Evolutionary conservation across 2,113 vertebrate genomes (phyloP).

Genomic region (Scomber scombrus): DNA sequence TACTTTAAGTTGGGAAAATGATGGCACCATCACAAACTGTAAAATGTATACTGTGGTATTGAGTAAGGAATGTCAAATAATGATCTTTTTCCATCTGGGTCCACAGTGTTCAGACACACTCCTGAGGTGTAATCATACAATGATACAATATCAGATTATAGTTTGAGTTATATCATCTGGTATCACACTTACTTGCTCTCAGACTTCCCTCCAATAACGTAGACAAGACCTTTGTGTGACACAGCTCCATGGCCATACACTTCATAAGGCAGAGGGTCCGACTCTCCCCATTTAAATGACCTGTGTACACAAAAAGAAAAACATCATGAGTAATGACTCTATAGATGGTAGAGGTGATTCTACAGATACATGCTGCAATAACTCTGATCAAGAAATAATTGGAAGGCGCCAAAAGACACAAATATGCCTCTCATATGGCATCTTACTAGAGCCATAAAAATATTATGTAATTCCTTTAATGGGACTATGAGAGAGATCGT

Average conservation of each 20-base stretch:
- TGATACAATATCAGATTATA: background rate
- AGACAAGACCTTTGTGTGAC: conserved; percentile 91
- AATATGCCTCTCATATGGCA: no score
- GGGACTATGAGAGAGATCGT: background rate
- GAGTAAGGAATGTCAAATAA: background rate
- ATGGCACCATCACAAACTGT: background rate
- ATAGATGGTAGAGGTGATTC: background rate
- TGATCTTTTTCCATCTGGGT: background rate
- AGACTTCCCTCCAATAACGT: conserved; percentile 94
- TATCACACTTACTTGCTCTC: conserved; percentile 87
- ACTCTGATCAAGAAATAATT: background rate
- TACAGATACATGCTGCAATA: background rate
- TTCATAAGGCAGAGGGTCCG: conserved; percentile 91
- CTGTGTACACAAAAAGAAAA: conserved; percentile 72
- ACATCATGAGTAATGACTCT: background rate
- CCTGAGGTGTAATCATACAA: background rate
- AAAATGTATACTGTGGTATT: background rate
- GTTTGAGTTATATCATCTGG: background rate
- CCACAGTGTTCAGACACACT: background rate
- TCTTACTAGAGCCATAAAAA: no score
- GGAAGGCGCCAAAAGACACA: no score
- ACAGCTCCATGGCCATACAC: conserved; percentile 93
- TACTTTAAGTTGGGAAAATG: no score
- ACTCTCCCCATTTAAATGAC: conserved; percentile 99
- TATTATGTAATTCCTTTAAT: no score